phyloP scores from a whole-genome alignment of 1,140 invertebrate genomes.

The Drosophila nikananu region DNA sequence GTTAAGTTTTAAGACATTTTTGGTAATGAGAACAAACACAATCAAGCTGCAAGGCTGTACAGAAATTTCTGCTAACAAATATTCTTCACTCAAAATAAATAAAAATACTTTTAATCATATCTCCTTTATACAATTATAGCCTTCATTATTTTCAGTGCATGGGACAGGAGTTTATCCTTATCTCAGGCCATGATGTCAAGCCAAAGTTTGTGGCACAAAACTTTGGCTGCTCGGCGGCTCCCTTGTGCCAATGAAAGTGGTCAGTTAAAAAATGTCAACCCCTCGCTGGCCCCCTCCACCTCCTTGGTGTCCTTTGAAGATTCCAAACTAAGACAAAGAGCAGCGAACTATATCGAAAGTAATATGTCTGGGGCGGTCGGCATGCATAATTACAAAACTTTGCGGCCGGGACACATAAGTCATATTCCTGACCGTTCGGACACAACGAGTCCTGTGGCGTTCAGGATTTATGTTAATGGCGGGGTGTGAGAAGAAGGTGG shows the following conservation, averaged over 20 bases:
- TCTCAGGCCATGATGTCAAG: constrained; percentile 59
- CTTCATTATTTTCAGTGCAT: not conserved
- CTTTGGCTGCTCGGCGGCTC: constrained; percentile 39
- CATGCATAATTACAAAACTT: constrained; percentile 54
- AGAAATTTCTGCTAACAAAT: not conserved
- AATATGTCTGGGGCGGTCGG: constrained; percentile 33
- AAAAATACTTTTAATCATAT: not conserved
- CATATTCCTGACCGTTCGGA: constrained; percentile 62
- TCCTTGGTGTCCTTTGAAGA: constrained; percentile 23
- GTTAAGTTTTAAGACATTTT: not conserved
- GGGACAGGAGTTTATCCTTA: constrained; percentile 60
- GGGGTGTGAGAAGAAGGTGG: constrained; percentile 22
- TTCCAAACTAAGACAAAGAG: constrained; percentile 31
- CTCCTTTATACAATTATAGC: not conserved
- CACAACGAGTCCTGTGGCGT: constrained; percentile 24
- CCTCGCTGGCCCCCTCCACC: not conserved
- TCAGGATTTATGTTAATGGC: constrained; percentile 63
- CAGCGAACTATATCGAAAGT: constrained; percentile 36
- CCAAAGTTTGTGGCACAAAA: constrained; percentile 61
- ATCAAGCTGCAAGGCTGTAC: too few species aligned
- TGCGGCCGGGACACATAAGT: constrained; percentile 60
- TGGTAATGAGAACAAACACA: not conserved
- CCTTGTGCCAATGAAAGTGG: constrained; percentile 62
- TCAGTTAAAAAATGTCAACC: constrained; percentile 74
- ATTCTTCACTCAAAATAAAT: not conserved